Percentiles rank a stretch among this genome's conserved stretches.
These are phyloP conservation scores for Pemphigus obesinymphae DNA, from an alignment of 1,140 invertebrate species.

Conservation along the genomic window DNA sequence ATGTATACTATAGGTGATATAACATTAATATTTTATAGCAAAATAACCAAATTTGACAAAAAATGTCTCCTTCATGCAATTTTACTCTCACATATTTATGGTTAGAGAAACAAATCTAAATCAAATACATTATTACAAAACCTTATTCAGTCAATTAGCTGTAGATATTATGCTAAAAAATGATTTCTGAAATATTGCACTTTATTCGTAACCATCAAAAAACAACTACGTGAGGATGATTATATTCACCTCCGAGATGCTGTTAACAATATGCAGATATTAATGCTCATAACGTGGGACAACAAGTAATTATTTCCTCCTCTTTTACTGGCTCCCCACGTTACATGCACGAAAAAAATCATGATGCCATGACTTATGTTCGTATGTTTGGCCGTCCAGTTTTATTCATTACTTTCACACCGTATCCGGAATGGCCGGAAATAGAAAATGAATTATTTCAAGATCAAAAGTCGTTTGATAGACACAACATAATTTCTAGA, in stretches of 20 bases:
- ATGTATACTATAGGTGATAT: too few relatives aligned
- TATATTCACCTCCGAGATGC: conserved; percentile 49
- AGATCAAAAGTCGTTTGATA: too few relatives aligned
- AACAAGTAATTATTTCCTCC: conserved; percentile 25
- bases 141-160: not conserved
- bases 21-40: conserved; percentile 47
- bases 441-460: conserved; percentile 13
- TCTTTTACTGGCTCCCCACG: conserved; percentile 1
- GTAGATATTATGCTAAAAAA: too few relatives aligned
- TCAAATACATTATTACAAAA: not conserved
- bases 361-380: too few relatives aligned
- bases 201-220: too few relatives aligned
- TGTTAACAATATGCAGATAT: too few relatives aligned
- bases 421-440: conserved; percentile 38
- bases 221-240: conserved; percentile 45
- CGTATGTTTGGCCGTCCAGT: conserved; percentile 51
- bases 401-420: conserved; percentile 41
- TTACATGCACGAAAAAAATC: conserved; percentile 43
- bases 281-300: conserved; percentile 44
- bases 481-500: too few relatives aligned
- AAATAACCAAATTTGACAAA: not conserved
- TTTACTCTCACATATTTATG: too few relatives aligned
- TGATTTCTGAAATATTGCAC: too few relatives aligned
- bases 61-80: not conserved
- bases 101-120: not conserved